These are phyloP conservation scores for Lota lota DNA, from an alignment of 2,113 vertebrate genomes.

Conservation along the genomic window DNA sequence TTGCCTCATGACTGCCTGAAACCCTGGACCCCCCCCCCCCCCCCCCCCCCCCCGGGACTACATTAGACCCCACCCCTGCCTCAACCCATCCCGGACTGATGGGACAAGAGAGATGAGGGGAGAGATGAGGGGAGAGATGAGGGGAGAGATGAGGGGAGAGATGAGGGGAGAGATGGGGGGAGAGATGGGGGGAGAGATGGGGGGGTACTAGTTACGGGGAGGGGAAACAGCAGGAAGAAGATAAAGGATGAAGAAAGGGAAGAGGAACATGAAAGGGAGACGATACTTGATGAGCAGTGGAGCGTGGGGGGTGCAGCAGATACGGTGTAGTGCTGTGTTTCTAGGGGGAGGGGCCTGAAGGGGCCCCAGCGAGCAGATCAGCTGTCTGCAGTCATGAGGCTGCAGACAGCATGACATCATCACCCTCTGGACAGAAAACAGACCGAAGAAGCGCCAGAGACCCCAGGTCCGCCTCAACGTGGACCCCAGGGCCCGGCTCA, in stretches of 20 bases:
- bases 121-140: background rate
- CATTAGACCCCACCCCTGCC: background rate
- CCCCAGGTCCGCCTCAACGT: too few species aligned
- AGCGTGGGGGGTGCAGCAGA: background rate
- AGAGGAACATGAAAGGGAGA: constrained; percentile 13
- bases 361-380: constrained; percentile 39
- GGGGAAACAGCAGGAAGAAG: background rate
- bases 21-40: background rate
- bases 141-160: too few species aligned
- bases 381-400: constrained; percentile 58
- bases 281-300: constrained; percentile 33
- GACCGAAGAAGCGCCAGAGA: too few species aligned
- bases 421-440: background rate
- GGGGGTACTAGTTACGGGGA: too few species aligned
- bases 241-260: constrained; percentile 7
- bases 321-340: too few species aligned
- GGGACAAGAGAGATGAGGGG: background rate
- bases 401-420: constrained; percentile 51
- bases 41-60: background rate
- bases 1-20: constrained; percentile 21
- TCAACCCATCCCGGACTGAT: background rate
- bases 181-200: background rate
- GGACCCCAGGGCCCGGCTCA: too few species aligned
- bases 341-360: constrained; percentile 39
- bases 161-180: constrained; percentile 15